Evolutionary conservation across 2,113 vertebrate genomes (phyloP), one percentile per base, ranked within the genome.

Genomic region (Clarias macrocephalus): DNA sequence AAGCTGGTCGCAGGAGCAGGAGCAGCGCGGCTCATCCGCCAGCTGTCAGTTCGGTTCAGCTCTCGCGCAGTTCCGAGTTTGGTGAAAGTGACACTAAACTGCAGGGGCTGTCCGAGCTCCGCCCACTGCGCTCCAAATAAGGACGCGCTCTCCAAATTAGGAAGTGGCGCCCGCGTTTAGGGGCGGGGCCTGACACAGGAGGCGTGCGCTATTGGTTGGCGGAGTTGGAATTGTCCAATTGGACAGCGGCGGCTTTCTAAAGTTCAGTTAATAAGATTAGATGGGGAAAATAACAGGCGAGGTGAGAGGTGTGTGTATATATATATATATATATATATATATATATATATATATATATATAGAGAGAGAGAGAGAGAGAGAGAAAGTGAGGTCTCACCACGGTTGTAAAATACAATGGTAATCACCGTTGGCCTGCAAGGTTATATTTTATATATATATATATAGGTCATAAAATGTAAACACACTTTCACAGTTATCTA

Each of bases 11-110:
- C 86, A 56, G 84, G 85, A 88, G 52, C 86, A 56, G 83, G 85
- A 88, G 73, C 87, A 59, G 82, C 25, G 88, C 52, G 80, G 88
- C 92, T 93, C 91, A 86, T 87, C 90, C 90, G 87, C 54, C 86
- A 90, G 90, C 91, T 87, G 93, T 87, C 90, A 80, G 90, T 87
- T 90, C 76, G 68, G 82, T 91, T 91, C 90, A 88, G 66, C 86
- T 80, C 86, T 92, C 90, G 63, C 92, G 86, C 89, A 93, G 89
- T 87, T 91, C 88, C 80, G 91, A 90, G 88, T 93, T 93, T 90
- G 92, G 91, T 93, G 94, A 95, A 94, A 94, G 93, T 94, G 93
- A 94, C 93, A 94, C 91, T 89, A 91, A 90, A 91, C 92, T 90
- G 92, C 91, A 90, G 89, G 87, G 88, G 89, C 89, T 85, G 79